Conservation (phyloP, 2,797 vertebrate species). For the Sebastes nivosus region DNA sequence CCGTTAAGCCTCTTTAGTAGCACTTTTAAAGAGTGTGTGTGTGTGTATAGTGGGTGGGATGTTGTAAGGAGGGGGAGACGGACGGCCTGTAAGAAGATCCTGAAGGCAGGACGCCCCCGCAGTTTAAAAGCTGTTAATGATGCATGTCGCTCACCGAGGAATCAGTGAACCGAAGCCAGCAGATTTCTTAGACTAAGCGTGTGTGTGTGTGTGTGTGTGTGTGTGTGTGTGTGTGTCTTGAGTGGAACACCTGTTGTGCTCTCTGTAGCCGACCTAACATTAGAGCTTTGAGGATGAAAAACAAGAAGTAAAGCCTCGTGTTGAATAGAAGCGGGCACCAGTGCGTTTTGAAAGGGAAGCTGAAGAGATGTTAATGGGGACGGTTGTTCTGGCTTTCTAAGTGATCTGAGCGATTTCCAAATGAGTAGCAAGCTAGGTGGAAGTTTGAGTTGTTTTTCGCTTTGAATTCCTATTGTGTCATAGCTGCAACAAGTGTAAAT, state of each 20-base stretch:
- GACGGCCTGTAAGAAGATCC: slow-evolving; percentile 65
- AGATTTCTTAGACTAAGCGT: slow-evolving; percentile 57
- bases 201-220: slow-evolving; percentile 8
- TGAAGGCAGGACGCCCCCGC: slow-evolving; percentile 68
- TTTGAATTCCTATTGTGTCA: not conserved
- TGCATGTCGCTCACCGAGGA: slow-evolving; percentile 78
- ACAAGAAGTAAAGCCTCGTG: slow-evolving; percentile 25
- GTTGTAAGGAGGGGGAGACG: slow-evolving; percentile 53
- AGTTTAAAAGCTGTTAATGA: slow-evolving; percentile 82
- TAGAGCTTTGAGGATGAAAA: slow-evolving; percentile 57
- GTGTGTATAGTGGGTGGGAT: slow-evolving; percentile 57
- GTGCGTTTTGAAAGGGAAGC: not conserved
- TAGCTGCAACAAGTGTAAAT: not conserved
- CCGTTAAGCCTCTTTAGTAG: slow-evolving; percentile 71
- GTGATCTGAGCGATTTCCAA: not conserved
- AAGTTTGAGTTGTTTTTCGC: not conserved
- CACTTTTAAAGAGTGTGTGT: slow-evolving; percentile 58
- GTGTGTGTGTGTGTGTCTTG: not conserved
- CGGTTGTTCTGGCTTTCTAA: not conserved
- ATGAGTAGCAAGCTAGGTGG: not conserved
- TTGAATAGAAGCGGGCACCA: slow-evolving; percentile 49
- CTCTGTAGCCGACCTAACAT: slow-evolving; percentile 52
- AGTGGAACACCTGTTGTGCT: slow-evolving; percentile 78
- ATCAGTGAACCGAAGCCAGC: slow-evolving; percentile 71
- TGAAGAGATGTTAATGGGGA: not conserved